Percentiles rank a stretch among this genome's conserved stretches.
Conservation (phyloP, 53 echinoderm and acorn worm species). For the Astropecten irregularis region DNA sequence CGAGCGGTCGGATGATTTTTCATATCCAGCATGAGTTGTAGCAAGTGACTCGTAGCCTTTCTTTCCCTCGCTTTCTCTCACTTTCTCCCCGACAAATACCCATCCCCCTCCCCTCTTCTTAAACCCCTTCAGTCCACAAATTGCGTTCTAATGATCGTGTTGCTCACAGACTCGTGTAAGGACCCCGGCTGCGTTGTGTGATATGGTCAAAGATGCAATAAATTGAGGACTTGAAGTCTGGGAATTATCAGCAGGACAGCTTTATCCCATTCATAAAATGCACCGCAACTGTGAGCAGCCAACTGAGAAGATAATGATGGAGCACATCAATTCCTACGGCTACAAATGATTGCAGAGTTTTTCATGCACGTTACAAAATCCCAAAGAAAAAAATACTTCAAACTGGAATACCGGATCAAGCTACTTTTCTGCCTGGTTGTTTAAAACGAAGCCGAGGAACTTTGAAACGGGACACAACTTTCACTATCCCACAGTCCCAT, state of each 20-base stretch:
- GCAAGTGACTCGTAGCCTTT: slow-evolving; percentile 36
- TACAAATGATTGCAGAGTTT: too few relatives aligned
- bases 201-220: slow-evolving; percentile 47
- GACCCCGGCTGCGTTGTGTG: not conserved
- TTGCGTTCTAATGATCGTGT: slow-evolving; percentile 19
- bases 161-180: slow-evolving; percentile 4
- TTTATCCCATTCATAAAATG: slow-evolving; percentile 31
- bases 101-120: not conserved
- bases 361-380: too few relatives aligned
- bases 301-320: too few relatives aligned
- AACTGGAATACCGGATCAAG: too few relatives aligned
- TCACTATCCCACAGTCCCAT: too few relatives aligned
- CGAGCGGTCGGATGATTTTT: slow-evolving; percentile 41
- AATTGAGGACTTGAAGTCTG: slow-evolving; percentile 32
- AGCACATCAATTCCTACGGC: too few relatives aligned
- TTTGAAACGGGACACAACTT: too few relatives aligned
- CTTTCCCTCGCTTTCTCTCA: not conserved
- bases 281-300: too few relatives aligned
- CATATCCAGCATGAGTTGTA: slow-evolving; percentile 16
- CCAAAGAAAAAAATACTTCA: too few relatives aligned
- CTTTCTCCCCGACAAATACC: not conserved
- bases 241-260: slow-evolving; percentile 24
- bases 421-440: too few relatives aligned
- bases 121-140: not conserved
- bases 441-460: too few relatives aligned